Evolutionary conservation across 1,140 invertebrate genomes (phyloP).

Genomic region (Lordiphosa collinella): DNA sequence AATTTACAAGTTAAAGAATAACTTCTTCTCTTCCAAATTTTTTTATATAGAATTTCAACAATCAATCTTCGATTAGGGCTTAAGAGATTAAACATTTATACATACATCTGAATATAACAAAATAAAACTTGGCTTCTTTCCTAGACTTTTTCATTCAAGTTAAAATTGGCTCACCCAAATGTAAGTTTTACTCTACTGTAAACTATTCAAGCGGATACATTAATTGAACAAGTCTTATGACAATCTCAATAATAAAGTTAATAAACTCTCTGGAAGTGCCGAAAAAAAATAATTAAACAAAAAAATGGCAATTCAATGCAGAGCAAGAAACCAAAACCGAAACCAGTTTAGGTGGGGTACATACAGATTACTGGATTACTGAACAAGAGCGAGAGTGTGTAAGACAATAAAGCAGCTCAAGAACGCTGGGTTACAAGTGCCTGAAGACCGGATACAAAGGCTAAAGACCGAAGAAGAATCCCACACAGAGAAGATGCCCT

Average conservation of each 20-base stretch:
- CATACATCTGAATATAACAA: too few species aligned
- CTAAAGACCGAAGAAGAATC: conserved; percentile 45
- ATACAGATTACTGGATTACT: conserved; percentile 2
- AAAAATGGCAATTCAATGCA: conserved; percentile 35
- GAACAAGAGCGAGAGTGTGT: conserved; percentile 65
- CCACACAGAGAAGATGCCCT: conserved; percentile 39
- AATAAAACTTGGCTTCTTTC: too few species aligned
- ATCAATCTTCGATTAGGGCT: too few species aligned
- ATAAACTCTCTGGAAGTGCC: conserved; percentile 7
- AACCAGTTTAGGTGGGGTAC: conserved; percentile 58
- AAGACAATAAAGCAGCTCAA: conserved; percentile 53
- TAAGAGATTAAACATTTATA: too few species aligned
- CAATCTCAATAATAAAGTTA: conserved; percentile 13
- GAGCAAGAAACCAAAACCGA: conserved; percentile 46
- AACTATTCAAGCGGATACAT: too few species aligned
- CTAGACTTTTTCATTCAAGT: too few species aligned
- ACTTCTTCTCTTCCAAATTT: too few species aligned
- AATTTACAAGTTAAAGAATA: too few species aligned
- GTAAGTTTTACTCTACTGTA: not conserved
- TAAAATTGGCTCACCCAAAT: too few species aligned
- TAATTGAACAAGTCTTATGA: not conserved
- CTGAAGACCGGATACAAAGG: conserved; percentile 3
- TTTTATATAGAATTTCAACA: too few species aligned
- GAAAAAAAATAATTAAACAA: conserved; percentile 47
- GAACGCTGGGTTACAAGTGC: conserved; percentile 46